phyloP scores from a whole-genome alignment of 2,797 vertebrate genomes.

The Oryzias dopingdopingensis region DNA sequence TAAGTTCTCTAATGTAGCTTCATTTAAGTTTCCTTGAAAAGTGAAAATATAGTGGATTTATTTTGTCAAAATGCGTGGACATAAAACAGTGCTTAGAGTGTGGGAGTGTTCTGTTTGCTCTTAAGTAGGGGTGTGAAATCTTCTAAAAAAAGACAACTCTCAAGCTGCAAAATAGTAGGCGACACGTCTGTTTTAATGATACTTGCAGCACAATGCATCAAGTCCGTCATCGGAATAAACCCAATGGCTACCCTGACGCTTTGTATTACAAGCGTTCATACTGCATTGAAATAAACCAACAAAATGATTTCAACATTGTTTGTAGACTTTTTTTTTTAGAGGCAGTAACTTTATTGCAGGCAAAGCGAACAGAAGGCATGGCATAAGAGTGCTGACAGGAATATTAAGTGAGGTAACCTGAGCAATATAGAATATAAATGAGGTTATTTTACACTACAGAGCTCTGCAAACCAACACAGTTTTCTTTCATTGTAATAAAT shows the following conservation, averaged over 20 bases:
- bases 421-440: conserved; percentile 89
- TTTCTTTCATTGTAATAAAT: conserved; percentile 87
- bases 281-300: conserved; percentile 69
- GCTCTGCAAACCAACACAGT: conserved; percentile 81
- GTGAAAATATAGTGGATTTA: too few relatives aligned
- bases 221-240: conserved; percentile 39
- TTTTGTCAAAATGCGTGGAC: too few relatives aligned
- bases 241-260: conserved; percentile 40
- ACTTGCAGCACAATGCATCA: conserved; percentile 35
- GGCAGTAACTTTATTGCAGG: conserved; percentile 72
- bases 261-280: conserved; percentile 53
- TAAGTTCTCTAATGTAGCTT: too few relatives aligned
- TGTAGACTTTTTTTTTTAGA: conserved; percentile 78
- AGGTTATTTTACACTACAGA: conserved; percentile 86
- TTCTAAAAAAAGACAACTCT: conserved; percentile 5
- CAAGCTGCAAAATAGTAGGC: conserved; percentile 21
- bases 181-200: conserved; percentile 17
- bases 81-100: too few relatives aligned
- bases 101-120: too few relatives aligned
- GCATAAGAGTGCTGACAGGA: conserved; percentile 81
- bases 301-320: conserved; percentile 82
- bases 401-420: conserved; percentile 83
- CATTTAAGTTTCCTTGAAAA: too few relatives aligned
- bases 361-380: conserved; percentile 77
- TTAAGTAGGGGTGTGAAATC: neutral